Conservation (phyloP, 2,113 vertebrate species). For the Mus spicilegus region DNA sequence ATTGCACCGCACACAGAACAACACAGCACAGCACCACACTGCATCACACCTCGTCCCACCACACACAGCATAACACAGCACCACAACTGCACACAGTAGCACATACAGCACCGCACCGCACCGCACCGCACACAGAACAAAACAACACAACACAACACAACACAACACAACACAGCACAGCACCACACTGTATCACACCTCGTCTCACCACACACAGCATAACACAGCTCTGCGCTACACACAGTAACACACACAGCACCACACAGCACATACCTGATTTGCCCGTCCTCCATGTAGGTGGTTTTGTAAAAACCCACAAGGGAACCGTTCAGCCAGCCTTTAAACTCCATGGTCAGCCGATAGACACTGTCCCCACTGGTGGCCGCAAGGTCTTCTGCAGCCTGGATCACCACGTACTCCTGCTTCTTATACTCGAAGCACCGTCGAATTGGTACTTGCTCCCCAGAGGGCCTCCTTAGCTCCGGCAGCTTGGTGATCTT, state of each 20-base stretch:
- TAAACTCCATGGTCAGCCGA: conserved; percentile 92
- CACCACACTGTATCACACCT: no score
- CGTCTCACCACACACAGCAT: no score
- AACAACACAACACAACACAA: no score
- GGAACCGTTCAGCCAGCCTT: conserved; percentile 94
- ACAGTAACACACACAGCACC: no score
- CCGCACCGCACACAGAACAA: neutral
- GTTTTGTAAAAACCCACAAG: conserved; percentile 97
- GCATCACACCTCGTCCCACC: no score
- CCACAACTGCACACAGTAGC: no score
- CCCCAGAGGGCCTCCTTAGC: conserved; percentile 71
- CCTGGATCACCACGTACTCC: conserved; percentile 94
- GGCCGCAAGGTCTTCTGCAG: conserved; percentile 78
- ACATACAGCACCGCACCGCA: no score
- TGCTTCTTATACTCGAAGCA: conserved; percentile 92
- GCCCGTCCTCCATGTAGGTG: conserved; percentile 89
- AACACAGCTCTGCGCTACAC: no score
- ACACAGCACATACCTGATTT: conserved; percentile 88
- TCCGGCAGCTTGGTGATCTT: conserved; percentile 88
- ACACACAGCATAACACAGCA: no score
- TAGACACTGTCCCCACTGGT: conserved; percentile 80
- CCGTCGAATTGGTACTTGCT: conserved; percentile 82
- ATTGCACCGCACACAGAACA: neutral
- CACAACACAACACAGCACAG: no score
- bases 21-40: no score